Base-by-base conservation (phyloP, 1,140 invertebrate species). In the Drosophila malerkotliana region DNA sequence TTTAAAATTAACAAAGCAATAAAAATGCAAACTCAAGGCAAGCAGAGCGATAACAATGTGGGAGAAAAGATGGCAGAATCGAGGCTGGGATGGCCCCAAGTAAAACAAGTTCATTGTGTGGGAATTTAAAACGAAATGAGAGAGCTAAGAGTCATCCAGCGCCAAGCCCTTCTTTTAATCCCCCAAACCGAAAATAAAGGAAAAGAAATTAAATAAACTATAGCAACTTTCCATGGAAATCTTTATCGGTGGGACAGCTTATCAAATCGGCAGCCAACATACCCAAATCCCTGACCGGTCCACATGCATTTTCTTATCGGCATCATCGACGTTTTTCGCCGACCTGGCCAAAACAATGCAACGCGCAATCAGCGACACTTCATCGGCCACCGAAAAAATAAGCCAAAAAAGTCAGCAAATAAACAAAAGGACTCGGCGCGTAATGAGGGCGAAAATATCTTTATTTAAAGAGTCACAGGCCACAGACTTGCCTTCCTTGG, bases 281-380 rank as follows among this genome's bases (percentile, higher is more conserved):
- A 79, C 71, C 80, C 67, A 75, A 73, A 75, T 66, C 56, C 68
- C 66, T 69, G 72, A 53, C 63, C 58, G 75, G 52, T 71, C 53
- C 45, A 66, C 72, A 72, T 76, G 77, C 57, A 80, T 53, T 56
- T 48, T 44, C 72, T 88, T 87, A 88, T 88, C 82, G 79, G 34
- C 75, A 61, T 77, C 79, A 60, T 81, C 63, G 75, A 64, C 77
- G 64, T 44, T 26, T 53, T 57, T 60, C 67, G 21, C 21, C 21
- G 78, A 75, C 58, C 57, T 66, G 66, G 57, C 59, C 79, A 72
- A 89, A 88, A 88, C 83, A 88, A 88, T 88, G 85, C 83, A 90
- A 81, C 78, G 87, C 87, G 75, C 82, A 90, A 90, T 90, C 87
- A 90, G 87, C 87, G 76, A 90, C 87, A 90, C 87, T 90, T 90